These are phyloP conservation scores for Urocolius indicus DNA, from an alignment of 2,113 vertebrate species.

Conservation along the genomic window DNA sequence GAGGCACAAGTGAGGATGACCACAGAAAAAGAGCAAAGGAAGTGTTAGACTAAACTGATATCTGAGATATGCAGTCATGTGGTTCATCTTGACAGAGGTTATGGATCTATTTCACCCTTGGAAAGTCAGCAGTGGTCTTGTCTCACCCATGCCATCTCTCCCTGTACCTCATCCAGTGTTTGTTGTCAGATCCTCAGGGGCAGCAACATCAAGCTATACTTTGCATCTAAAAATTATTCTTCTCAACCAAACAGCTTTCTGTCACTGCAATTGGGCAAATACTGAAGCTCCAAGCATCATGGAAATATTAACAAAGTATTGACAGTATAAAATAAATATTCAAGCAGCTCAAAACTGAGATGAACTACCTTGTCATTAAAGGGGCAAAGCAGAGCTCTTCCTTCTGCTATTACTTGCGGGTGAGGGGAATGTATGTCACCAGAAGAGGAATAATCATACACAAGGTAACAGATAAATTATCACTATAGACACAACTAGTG, in stretches of 20 bases:
- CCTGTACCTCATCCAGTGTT: too few species aligned
- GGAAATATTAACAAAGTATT: background rate
- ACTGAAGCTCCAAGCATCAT: background rate
- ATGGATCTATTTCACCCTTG: background rate
- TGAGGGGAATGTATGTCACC: background rate
- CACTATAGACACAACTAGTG: background rate
- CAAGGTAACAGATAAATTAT: background rate
- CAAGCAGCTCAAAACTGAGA: background rate
- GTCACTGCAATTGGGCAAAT: background rate
- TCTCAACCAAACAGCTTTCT: background rate
- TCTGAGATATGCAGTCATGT: accelerated
- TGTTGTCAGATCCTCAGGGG: background rate
- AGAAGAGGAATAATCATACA: background rate
- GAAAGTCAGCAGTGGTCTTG: background rate
- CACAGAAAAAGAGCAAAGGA: background rate
- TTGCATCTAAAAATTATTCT: background rate
- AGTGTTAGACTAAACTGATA: background rate
- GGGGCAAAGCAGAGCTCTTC: background rate
- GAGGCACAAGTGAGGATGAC: background rate
- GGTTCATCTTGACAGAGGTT: background rate
- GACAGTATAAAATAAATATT: background rate
- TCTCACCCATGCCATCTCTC: background rate
- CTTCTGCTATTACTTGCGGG: background rate
- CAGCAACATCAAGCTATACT: background rate
- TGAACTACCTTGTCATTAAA: background rate